Conservation (phyloP, 1,140 invertebrate species). For the Aphelinus atriplicis region DNA sequence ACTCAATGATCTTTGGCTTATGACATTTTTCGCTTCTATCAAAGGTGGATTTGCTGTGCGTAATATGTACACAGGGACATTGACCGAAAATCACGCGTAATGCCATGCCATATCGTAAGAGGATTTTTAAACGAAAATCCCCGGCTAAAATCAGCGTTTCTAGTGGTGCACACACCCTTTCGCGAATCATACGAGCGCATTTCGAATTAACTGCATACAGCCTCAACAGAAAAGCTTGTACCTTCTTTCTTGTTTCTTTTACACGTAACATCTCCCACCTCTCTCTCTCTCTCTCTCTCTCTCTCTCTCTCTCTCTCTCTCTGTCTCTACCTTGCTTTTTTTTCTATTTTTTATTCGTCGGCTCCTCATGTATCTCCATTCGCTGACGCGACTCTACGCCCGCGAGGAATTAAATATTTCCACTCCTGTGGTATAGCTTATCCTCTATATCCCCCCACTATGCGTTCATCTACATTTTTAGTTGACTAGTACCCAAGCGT, state of each 20-base stretch:
- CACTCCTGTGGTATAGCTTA: neutral
- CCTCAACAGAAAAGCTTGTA: neutral
- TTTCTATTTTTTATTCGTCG: neutral
- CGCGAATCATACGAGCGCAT: conserved; percentile 23
- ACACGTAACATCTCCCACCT: neutral
- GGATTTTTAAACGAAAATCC: conserved; percentile 31
- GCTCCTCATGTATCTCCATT: conserved; percentile 10
- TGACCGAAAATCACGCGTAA: conserved; percentile 26
- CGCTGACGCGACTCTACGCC: neutral
- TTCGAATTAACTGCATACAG: conserved; percentile 27
- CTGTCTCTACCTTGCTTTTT: no score
- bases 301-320: neutral
- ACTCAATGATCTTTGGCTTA: no score
- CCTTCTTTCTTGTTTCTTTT: neutral
- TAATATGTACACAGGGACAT: conserved; percentile 10
- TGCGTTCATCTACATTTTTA: neutral
- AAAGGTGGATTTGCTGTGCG: neutral
- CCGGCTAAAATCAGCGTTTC: conserved; percentile 26
- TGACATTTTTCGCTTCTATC: no score
- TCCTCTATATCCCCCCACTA: neutral
- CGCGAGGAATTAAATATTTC: conserved; percentile 34
- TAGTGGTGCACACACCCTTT: neutral
- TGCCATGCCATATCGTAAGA: conserved; percentile 4
- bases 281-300: conserved; percentile 8
- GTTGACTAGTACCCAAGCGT: neutral